Percentiles rank a stretch among this genome's conserved stretches.
These are phyloP conservation scores for Aphidius gifuensis DNA, from an alignment of 1,140 invertebrate genomes.

Conservation along the genomic window DNA sequence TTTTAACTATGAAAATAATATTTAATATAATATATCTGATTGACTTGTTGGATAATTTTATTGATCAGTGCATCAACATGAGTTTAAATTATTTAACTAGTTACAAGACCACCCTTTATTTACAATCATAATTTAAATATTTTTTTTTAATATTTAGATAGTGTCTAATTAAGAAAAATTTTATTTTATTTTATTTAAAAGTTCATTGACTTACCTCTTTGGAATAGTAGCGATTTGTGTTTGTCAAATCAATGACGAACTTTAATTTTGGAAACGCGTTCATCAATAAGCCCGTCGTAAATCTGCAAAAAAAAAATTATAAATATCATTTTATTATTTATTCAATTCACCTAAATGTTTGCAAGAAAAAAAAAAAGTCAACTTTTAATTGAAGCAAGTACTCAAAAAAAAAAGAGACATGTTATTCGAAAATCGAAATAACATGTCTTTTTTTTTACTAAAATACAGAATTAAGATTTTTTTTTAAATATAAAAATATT, in stretches of 20 bases:
- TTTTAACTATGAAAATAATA: no score
- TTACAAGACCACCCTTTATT: background rate
- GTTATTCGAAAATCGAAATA: no score
- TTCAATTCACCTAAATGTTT: no score
- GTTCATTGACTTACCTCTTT: constrained; percentile 45
- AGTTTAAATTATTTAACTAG: no score
- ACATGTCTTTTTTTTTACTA: no score
- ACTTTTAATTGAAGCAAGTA: no score
- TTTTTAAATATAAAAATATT: constrained; percentile 12
- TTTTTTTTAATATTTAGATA: background rate
- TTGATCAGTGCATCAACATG: no score
- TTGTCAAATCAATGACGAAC: constrained; percentile 67
- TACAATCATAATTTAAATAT: background rate
- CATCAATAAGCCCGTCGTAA: constrained; percentile 51
- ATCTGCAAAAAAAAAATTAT: constrained; percentile 49
- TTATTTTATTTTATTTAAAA: background rate
- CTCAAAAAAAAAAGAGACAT: no score
- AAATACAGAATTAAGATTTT: background rate
- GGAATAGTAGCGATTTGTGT: constrained; percentile 66
- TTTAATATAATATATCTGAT: no score
- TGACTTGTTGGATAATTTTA: no score
- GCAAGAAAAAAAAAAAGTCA: no score
- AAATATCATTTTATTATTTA: background rate
- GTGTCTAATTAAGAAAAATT: background rate
- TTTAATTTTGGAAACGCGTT: constrained; percentile 59